Evolutionary conservation across 2,888 invertebrate genomes (phyloP), one percentile per base, ranked within the genome.

Genomic region (Tiliacea aurago): DNA sequence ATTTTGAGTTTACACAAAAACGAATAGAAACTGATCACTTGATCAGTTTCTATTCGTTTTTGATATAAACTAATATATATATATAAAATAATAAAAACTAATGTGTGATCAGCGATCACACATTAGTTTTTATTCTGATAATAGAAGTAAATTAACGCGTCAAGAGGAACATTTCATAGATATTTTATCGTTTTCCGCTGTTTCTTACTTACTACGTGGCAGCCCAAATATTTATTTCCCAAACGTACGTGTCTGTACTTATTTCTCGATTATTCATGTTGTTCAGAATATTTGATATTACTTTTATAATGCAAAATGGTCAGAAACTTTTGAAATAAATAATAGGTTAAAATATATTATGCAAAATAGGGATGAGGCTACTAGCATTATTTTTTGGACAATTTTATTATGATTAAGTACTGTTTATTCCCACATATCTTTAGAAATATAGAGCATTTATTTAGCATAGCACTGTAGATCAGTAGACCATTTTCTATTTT

Each of bases 231-330:
- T 77, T 74, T 73, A 80, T 86, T 78, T 83, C 64, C 59, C 67
- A 73, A 70, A 80, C 41, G 76, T 84, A 76, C 84, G 76, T 73
- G 74, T 66, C 47, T 43, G 78, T 84, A 76, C 67, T 84, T 78
- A 78, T 86, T 82, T 76, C 51, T 69, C 53, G 53, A 61, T 78
- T 80, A 80, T 82, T 82, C 82, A 82, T 77, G 66, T 70, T 55
- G 56, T 84, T 70, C 61, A 58, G 37, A 49, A n/a, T 69, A 73
- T 77, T 75, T 69, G 69, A 77, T 71, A 78, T 66, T 66, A 47
- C 49, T 51, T 80, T 77, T 76, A 18, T 72, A 62, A 37, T 23
- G 53, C 43, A 43, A 58, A 70, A 61, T 59, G 43, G 37, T 53
- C n/a, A 11, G 45, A 55, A 56, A 65, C n/a, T 55, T 53, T 55